Percentiles rank a stretch among this genome's conserved stretches.
These are phyloP conservation scores for Pseudococcus longispinus DNA, from an alignment of 2,888 invertebrate genomes.

Conservation along the genomic window DNA sequence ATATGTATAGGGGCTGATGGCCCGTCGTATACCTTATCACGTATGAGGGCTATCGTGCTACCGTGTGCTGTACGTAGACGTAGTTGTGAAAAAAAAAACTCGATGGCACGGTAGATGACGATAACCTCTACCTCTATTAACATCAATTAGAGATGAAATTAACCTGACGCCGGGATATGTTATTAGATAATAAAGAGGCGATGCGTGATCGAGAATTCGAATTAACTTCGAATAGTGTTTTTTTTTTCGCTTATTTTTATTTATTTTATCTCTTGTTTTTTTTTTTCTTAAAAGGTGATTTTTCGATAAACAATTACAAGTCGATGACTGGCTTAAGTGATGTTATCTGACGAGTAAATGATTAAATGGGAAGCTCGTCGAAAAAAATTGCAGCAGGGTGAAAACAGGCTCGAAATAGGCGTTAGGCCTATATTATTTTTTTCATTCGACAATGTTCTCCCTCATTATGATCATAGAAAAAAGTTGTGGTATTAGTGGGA, in stretches of 20 bases:
- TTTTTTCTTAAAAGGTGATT: no score
- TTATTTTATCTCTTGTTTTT: no score
- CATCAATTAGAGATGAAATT: slow-evolving; percentile 55
- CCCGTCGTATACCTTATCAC: slow-evolving; percentile 49
- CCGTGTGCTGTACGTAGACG: not conserved
- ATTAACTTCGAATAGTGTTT: not conserved
- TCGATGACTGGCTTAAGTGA: no score
- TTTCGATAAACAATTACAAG: no score
- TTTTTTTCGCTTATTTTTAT: not conserved
- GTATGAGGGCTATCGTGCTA: slow-evolving; percentile 52
- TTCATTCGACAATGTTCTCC: no score
- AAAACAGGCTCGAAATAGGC: no score
- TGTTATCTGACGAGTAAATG: no score
- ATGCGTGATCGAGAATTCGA: not conserved
- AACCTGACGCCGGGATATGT: slow-evolving; percentile 54
- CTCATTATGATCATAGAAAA: no score
- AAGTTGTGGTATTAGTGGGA: no score
- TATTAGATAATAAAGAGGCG: slow-evolving; percentile 22
- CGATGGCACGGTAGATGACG: slow-evolving; percentile 32
- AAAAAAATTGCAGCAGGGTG: no score
- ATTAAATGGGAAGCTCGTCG: no score
- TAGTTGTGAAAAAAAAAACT: slow-evolving; percentile 23
- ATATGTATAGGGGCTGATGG: slow-evolving; percentile 52
- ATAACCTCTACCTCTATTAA: slow-evolving; percentile 57
- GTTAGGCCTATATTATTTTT: no score